Conservation (phyloP, 2,797 vertebrate species). For the Manis crassicaudata region DNA sequence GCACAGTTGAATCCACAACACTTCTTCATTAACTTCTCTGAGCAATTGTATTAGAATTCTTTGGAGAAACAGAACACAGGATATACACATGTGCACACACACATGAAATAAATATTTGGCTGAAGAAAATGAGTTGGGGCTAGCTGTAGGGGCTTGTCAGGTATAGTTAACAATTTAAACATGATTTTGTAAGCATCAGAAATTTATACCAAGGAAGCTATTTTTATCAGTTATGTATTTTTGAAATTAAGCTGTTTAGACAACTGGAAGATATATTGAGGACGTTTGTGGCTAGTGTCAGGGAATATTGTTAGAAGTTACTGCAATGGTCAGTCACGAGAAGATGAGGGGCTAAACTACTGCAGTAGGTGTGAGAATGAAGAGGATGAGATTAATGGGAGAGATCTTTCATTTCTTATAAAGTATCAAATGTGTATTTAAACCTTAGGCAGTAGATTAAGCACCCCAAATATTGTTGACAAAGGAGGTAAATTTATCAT, state of each 20-base stretch:
- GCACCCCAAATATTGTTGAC: background rate
- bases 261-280: background rate
- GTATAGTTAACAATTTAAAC: background rate
- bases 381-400: background rate
- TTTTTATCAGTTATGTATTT: background rate
- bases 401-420: background rate
- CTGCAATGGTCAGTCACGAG: background rate
- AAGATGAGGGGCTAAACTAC: background rate
- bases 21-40: background rate
- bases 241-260: slow-evolving; percentile 11
- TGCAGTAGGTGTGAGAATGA: background rate
- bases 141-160: background rate
- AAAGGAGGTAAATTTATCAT: background rate
- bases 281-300: background rate
- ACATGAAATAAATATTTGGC: background rate
- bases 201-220: background rate
- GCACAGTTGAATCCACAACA: background rate
- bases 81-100: background rate
- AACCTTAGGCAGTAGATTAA: background rate
- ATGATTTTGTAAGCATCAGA: background rate
- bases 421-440: background rate
- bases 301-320: background rate
- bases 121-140: background rate
- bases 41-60: background rate
- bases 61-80: background rate